phyloP scores from a whole-genome alignment of 2,888 invertebrate genomes.

The Heterodera filipjevi region DNA sequence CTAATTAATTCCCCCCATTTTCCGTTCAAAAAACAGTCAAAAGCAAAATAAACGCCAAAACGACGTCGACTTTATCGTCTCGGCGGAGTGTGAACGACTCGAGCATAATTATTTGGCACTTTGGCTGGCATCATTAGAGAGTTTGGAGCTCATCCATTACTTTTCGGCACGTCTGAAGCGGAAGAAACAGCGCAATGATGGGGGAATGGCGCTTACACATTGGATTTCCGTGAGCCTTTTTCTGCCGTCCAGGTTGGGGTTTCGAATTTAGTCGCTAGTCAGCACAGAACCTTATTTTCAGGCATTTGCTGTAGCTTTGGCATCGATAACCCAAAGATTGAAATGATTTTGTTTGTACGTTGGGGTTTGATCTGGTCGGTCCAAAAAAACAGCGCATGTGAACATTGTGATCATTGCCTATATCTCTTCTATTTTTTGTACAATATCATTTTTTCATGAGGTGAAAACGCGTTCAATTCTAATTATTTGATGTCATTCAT shows the following conservation, averaged over 20 bases:
- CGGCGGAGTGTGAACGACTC: not conserved
- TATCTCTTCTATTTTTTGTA: not conserved
- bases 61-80: not conserved
- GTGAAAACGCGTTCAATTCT: too few relatives aligned
- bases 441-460: not conserved
- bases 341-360: slow-evolving; percentile 71
- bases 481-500: not conserved
- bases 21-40: not conserved
- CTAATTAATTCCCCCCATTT: not conserved
- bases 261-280: too few relatives aligned
- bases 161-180: slow-evolving; percentile 24
- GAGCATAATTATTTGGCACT: slow-evolving; percentile 30
- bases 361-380: not conserved
- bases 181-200: not conserved
- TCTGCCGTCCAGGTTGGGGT: slow-evolving; percentile 77
- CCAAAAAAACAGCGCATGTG: not conserved
- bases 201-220: slow-evolving; percentile 94
- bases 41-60: not conserved
- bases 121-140: slow-evolving; percentile 40
- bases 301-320: slow-evolving; percentile 95
- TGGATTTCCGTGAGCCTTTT: slow-evolving; percentile 94
- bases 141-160: slow-evolving; percentile 38
- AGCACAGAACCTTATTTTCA: too few relatives aligned
- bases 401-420: not conserved
- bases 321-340: slow-evolving; percentile 90